Percentiles rank a stretch among this genome's conserved stretches.
Conservation (phyloP, 2,113 vertebrate genomes). For the Lepus europaeus region DNA sequence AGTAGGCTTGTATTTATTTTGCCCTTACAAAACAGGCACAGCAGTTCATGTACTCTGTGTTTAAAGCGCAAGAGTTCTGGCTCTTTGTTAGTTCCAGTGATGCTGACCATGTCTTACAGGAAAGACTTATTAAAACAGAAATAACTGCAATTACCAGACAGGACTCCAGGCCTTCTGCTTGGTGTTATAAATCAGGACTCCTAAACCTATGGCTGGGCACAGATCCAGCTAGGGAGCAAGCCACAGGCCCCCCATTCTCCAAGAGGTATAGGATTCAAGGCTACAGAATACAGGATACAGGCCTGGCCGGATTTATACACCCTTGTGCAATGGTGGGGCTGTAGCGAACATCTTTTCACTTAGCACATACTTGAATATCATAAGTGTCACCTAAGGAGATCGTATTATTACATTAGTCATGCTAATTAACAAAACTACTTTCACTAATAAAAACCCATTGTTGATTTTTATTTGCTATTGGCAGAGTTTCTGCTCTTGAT, state of each 20-base stretch:
- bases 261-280: not conserved
- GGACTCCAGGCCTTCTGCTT: not conserved
- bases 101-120: not conserved
- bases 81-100: not conserved
- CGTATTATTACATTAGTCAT: not conserved
- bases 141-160: not conserved
- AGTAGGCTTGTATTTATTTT: not conserved
- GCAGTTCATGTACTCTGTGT: not conserved
- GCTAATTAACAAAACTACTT: conserved; percentile 51
- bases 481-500: not conserved
- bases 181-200: not conserved
- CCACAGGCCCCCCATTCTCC: not conserved
- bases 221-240: not conserved
- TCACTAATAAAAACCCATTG: not conserved
- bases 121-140: conserved; percentile 18
- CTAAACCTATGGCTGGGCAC: conserved; percentile 21
- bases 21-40: not conserved
- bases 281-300: not conserved
- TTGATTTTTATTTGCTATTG: conserved; percentile 12
- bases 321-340: not conserved
- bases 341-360: not conserved
- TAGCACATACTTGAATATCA: not conserved
- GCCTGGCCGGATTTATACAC: not conserved
- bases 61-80: not conserved
- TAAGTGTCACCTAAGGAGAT: not conserved